These are phyloP conservation scores for Linepithema humile DNA, from an alignment of 1,140 invertebrate genomes.

Conservation along the genomic window DNA sequence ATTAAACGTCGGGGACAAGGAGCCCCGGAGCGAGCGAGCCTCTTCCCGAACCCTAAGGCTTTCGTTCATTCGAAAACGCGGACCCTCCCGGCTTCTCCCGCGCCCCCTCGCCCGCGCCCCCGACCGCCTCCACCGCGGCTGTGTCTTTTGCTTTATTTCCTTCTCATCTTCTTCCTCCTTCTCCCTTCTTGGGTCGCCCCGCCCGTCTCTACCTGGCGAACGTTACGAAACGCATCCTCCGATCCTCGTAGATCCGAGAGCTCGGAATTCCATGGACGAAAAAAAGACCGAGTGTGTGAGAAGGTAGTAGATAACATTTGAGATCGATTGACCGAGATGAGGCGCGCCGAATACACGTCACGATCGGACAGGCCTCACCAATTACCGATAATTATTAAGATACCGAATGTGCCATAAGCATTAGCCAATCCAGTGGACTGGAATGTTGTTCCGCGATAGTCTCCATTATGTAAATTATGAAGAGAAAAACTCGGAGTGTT, in stretches of 20 bases:
- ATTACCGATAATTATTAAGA: slow-evolving; percentile 50
- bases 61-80: slow-evolving; percentile 38
- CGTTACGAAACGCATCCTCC: slow-evolving; percentile 64
- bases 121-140: not conserved
- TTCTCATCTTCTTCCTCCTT: slow-evolving; percentile 59
- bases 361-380: not conserved
- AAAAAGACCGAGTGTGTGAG: not conserved
- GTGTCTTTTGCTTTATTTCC: slow-evolving; percentile 55
- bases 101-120: not conserved
- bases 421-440: slow-evolving; percentile 1
- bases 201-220: slow-evolving; percentile 53
- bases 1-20: slow-evolving; percentile 74
- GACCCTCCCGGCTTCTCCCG: not conserved
- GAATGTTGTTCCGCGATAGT: not conserved
- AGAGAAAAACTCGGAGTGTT: not conserved
- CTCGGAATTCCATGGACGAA: slow-evolving; percentile 62
- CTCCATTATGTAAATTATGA: not conserved
- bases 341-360: not conserved
- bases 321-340: slow-evolving; percentile 42
- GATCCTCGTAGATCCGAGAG: slow-evolving; percentile 57
- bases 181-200: slow-evolving; percentile 8
- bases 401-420: not conserved
- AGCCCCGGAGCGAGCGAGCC: slow-evolving; percentile 43
- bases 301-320: not conserved
- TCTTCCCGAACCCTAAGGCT: slow-evolving; percentile 38